Percentiles rank a stretch among this genome's conserved stretches.
phyloP scores from a whole-genome alignment of 2,113 vertebrate genomes.

The Oryzias melastigma region DNA sequence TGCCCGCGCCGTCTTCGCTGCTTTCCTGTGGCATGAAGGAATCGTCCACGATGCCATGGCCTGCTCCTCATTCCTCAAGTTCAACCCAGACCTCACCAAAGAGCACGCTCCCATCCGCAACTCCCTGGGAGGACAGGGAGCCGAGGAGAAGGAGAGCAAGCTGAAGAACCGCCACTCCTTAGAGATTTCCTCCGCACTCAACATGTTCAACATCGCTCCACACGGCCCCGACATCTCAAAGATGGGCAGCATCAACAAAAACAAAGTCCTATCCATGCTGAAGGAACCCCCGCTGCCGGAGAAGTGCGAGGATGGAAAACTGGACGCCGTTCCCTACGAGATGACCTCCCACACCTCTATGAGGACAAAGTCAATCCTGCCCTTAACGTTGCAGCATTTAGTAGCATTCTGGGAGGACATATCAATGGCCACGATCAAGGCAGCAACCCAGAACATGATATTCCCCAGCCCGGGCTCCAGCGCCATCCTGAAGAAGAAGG shows the following conservation, averaged over 20 bases:
- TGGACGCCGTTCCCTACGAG: constrained; percentile 83
- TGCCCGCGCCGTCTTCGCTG: constrained; percentile 93
- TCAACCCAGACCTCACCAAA: constrained; percentile 97
- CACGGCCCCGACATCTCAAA: constrained; percentile 98
- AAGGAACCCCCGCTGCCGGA: constrained; percentile 96
- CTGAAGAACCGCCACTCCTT: constrained; percentile 96
- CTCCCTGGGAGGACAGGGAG: constrained; percentile 85
- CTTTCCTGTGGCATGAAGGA: constrained; percentile 97
- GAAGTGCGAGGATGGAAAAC: constrained; percentile 93
- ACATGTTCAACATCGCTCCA: constrained; percentile 97
- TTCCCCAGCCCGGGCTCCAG: constrained; percentile 98
- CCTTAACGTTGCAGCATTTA: constrained; percentile 93
- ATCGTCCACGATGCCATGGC: constrained; percentile 99
- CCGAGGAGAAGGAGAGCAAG: constrained; percentile 94
- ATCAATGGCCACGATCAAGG: constrained; percentile 96
- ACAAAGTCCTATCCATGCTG: constrained; percentile 97
- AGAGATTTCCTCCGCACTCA: constrained; percentile 96
- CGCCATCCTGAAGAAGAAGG: constrained; percentile 95
- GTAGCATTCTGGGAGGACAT: constrained; percentile 99
- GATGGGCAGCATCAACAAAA: constrained; percentile 99
- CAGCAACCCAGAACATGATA: constrained; percentile 99
- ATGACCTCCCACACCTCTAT: constrained; percentile 78
- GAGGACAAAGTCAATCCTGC: constrained; percentile 90
- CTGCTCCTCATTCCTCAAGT: constrained; percentile 97
- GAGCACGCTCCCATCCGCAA: constrained; percentile 94